Evolutionary conservation across 1,140 invertebrate species (phyloP).

Genomic region (Drosophila gunungcola): DNA sequence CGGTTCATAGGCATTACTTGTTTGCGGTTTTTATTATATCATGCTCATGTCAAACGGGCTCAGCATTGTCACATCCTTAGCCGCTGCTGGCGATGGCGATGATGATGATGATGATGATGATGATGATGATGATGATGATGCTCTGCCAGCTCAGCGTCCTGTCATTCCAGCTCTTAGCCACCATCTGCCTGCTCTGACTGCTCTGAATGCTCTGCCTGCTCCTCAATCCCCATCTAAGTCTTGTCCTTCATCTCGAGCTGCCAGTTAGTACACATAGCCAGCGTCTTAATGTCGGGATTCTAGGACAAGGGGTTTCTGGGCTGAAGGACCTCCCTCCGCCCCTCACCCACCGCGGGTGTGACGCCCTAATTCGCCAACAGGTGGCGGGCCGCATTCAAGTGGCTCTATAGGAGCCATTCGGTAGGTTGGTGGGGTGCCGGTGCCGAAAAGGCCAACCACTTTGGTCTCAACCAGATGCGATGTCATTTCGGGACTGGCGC

Average conservation of each 20-base stretch:
- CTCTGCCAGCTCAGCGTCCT: slow-evolving; percentile 73
- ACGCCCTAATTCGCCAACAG: slow-evolving; percentile 45
- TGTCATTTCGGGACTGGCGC: neutral
- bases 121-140: slow-evolving; percentile 14
- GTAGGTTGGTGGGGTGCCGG: neutral
- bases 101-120: slow-evolving; percentile 10
- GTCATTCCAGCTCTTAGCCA: slow-evolving; percentile 53
- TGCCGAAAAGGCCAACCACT: slow-evolving; percentile 6
- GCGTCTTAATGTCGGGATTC: slow-evolving; percentile 67
- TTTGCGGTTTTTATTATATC: slow-evolving; percentile 82
- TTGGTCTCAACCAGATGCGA: neutral
- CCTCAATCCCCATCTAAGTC: slow-evolving; percentile 35
- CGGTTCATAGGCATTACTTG: slow-evolving; percentile 65
- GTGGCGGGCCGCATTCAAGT: slow-evolving; percentile 37
- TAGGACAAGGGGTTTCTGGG: too few species aligned
- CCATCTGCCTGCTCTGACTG: neutral
- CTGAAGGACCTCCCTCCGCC: too few species aligned
- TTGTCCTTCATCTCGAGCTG: slow-evolving; percentile 34
- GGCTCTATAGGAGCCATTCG: neutral
- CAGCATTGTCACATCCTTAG: slow-evolving; percentile 75
- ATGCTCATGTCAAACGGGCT: slow-evolving; percentile 78
- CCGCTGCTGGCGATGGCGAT: slow-evolving; percentile 13
- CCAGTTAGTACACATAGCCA: slow-evolving; percentile 74
- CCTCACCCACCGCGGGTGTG: neutral
- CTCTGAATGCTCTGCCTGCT: neutral